Percentiles rank a stretch among this genome's conserved stretches.
These are phyloP conservation scores for Microcebus griseorufus DNA, from an alignment of 2,113 vertebrate genomes.

Conservation along the genomic window DNA sequence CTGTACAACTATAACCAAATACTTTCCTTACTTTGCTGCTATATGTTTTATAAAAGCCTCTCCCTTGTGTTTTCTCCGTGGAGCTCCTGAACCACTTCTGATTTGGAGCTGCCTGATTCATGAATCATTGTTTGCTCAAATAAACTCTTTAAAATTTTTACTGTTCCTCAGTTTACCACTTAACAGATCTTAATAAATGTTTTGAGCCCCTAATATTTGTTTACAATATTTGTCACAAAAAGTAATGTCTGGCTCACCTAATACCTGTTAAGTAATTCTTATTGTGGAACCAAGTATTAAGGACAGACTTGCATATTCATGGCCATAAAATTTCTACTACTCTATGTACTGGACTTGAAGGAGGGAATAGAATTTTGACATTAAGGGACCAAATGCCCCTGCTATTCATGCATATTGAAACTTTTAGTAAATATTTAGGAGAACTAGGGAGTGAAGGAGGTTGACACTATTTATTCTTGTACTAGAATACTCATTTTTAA, in stretches of 20 bases:
- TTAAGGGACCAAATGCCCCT: neutral
- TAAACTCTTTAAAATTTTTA: neutral
- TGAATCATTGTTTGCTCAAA: too few relatives aligned
- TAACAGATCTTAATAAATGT: neutral
- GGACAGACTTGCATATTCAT: neutral
- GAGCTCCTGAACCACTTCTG: neutral
- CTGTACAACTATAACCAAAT: neutral
- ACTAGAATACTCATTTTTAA: neutral
- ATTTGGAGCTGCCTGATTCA: neutral
- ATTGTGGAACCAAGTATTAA: neutral
- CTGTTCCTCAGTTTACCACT: neutral
- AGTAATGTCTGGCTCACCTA: neutral
- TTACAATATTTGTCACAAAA: neutral
- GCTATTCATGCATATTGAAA: neutral
- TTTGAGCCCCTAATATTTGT: neutral
- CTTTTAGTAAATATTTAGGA: neutral
- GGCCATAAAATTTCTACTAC: neutral
- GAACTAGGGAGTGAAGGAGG: rapidly evolving
- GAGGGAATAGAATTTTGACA: neutral
- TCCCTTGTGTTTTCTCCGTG: neutral
- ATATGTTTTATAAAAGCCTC: neutral
- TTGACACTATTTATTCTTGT: neutral
- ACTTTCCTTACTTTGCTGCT: neutral
- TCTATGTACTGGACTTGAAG: neutral
- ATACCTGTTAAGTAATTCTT: neutral